These are phyloP conservation scores for Crepidodera aurea DNA, from an alignment of 2,888 invertebrate genomes.

Conservation along the genomic window DNA sequence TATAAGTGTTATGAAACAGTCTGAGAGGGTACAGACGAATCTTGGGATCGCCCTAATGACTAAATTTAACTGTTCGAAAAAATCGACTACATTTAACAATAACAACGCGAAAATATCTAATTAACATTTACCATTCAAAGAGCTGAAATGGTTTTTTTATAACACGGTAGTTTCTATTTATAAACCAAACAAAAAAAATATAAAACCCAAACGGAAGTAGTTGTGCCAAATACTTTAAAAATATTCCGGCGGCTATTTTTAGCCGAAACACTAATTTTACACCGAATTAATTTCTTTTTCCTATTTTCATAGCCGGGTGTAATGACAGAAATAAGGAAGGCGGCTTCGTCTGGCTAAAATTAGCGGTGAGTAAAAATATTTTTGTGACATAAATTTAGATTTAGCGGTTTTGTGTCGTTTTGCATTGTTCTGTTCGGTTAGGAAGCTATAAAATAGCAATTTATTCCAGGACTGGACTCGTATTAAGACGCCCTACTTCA, in stretches of 20 bases:
- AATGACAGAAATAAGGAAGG: constrained; percentile 38
- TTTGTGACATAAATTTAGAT: constrained; percentile 45
- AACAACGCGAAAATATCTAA: too few relatives aligned
- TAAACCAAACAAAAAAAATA: not conserved
- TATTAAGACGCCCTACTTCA: too few relatives aligned
- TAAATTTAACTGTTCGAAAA: too few relatives aligned
- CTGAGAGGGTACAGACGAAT: too few relatives aligned
- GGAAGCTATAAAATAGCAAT: constrained; percentile 24
- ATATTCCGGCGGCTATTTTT: constrained; percentile 13
- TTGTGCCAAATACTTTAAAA: constrained; percentile 26
- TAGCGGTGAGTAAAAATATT: constrained; percentile 43
- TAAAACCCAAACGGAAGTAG: constrained; percentile 23
- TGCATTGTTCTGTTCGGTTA: constrained; percentile 43
- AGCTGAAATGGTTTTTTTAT: too few relatives aligned
- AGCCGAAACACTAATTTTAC: constrained; percentile 22
- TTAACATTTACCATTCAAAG: too few relatives aligned
- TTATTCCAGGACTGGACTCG: constrained; percentile 15
- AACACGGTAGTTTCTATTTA: too few relatives aligned
- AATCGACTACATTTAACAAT: too few relatives aligned
- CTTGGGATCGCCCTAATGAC: too few relatives aligned
- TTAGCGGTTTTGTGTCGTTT: constrained; percentile 44
- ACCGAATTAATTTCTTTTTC: constrained; percentile 23
- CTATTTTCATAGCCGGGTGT: constrained; percentile 23
- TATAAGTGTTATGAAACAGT: too few relatives aligned
- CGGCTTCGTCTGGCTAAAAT: constrained; percentile 37